Conservation (phyloP, 2,797 vertebrate genomes). For the Halcyon smyrnensis region DNA sequence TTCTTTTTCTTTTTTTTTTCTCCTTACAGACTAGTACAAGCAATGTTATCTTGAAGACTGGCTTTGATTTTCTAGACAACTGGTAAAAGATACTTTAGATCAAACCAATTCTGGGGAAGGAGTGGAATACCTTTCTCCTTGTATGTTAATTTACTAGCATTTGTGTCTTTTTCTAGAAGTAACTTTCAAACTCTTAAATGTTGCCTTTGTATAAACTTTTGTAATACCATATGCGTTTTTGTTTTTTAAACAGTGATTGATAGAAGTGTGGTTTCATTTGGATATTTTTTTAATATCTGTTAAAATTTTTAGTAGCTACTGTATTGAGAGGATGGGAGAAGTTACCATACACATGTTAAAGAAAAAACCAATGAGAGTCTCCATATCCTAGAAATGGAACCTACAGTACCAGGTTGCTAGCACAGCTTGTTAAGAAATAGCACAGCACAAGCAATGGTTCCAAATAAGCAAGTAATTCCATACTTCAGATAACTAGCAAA, state of each 20-base stretch:
- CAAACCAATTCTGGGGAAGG: slow-evolving; percentile 8
- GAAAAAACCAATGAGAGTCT: not conserved
- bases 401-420: not conserved
- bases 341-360: not conserved
- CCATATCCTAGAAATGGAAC: slow-evolving; percentile 1
- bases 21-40: slow-evolving; percentile 87
- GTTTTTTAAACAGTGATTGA: slow-evolving; percentile 74
- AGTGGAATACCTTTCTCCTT: slow-evolving; percentile 8
- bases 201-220: slow-evolving; percentile 74
- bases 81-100: slow-evolving; percentile 85
- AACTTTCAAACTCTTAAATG: slow-evolving; percentile 71
- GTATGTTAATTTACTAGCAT: slow-evolving; percentile 62
- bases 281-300: slow-evolving; percentile 63
- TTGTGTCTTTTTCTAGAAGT: slow-evolving; percentile 71
- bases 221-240: slow-evolving; percentile 65
- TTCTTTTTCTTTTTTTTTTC: not conserved
- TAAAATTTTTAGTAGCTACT: slow-evolving; percentile 51
- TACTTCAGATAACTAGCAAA: slow-evolving; percentile 19
- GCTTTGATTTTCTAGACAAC: slow-evolving; percentile 98
- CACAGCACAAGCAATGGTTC: not conserved
- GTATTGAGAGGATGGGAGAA: not conserved
- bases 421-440: not conserved
- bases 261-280: slow-evolving; percentile 70
- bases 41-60: slow-evolving; percentile 93
- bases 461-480: not conserved